These are phyloP conservation scores for Oophaga pumilio DNA, from an alignment of 2,113 vertebrate species.

Conservation along the genomic window DNA sequence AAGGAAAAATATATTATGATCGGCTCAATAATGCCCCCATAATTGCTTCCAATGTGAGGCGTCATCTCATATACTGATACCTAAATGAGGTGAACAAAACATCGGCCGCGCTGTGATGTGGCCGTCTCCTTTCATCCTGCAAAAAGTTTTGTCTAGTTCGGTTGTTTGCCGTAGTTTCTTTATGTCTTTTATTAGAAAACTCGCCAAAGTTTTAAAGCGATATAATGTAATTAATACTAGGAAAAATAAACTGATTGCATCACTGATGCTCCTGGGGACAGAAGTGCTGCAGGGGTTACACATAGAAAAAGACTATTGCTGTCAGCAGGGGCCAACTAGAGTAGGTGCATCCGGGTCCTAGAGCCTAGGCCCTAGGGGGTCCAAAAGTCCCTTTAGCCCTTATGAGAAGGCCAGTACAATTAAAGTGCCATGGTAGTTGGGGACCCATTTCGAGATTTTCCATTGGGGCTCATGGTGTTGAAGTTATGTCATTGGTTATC, in stretches of 20 bases:
- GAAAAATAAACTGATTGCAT: not conserved
- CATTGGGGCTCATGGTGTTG: too few relatives aligned
- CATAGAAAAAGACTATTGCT: too few relatives aligned
- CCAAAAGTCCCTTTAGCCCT: too few relatives aligned
- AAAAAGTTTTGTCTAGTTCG: not conserved
- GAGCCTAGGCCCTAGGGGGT: too few relatives aligned
- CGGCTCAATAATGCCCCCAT: slow-evolving; percentile 11
- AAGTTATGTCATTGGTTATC: too few relatives aligned
- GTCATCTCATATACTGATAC: not conserved
- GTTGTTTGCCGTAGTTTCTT: not conserved
- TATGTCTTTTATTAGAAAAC: not conserved
- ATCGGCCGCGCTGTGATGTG: not conserved
- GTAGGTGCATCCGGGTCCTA: too few relatives aligned
- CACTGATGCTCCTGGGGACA: too few relatives aligned
- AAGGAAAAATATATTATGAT: slow-evolving; percentile 13
- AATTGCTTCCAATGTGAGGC: not conserved
- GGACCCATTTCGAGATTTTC: too few relatives aligned
- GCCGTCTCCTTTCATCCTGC: not conserved
- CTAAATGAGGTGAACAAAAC: not conserved
- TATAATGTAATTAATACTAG: not conserved
- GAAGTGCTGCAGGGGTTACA: too few relatives aligned
- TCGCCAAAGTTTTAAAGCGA: not conserved
- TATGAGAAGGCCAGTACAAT: too few relatives aligned
- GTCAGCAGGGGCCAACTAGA: too few relatives aligned
- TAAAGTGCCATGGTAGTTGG: too few relatives aligned